Conservation (phyloP, 1,140 invertebrate genomes). For the Bursaphelenchus mucronatus region DNA sequence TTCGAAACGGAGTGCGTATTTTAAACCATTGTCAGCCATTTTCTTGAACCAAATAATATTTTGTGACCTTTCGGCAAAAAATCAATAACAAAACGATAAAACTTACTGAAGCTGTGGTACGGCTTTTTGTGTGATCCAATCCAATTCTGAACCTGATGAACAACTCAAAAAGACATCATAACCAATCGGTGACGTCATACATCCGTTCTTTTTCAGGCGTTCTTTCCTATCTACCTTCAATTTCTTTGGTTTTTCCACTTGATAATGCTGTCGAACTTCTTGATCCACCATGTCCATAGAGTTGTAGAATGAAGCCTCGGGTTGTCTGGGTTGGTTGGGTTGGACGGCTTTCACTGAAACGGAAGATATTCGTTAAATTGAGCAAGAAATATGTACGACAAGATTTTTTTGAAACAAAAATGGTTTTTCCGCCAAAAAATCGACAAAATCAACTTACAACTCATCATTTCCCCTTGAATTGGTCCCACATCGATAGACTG, state of each 20-base stretch:
- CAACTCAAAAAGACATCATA: constrained; percentile 52
- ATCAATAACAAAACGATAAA: constrained; percentile 2
- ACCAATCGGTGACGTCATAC: constrained; percentile 46
- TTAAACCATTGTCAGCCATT: too few species aligned
- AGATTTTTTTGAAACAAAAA: neutral
- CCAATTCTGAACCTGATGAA: constrained; percentile 43
- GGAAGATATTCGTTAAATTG: too few species aligned
- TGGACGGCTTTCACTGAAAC: constrained; percentile 8
- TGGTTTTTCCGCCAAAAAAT: neutral
- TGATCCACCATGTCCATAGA: constrained; percentile 8
- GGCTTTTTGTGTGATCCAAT: constrained; percentile 54
- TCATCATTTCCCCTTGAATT: constrained; percentile 8
- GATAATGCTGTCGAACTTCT: constrained; percentile 15
- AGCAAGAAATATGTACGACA: too few species aligned
- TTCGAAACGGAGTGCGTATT: too few species aligned
- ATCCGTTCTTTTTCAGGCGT: constrained; percentile 36
- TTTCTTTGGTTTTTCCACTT: constrained; percentile 20
- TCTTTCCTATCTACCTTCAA: constrained; percentile 28
- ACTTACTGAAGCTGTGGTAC: constrained; percentile 55
- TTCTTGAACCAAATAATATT: too few species aligned
- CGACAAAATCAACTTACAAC: constrained; percentile 8
- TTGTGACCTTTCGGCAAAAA: neutral
- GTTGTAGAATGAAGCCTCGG: neutral
- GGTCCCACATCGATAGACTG: constrained; percentile 1
- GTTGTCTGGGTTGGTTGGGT: neutral